These are phyloP conservation scores for Anolis sagrei DNA, from an alignment of 2,113 vertebrate genomes.

Conservation along the genomic window DNA sequence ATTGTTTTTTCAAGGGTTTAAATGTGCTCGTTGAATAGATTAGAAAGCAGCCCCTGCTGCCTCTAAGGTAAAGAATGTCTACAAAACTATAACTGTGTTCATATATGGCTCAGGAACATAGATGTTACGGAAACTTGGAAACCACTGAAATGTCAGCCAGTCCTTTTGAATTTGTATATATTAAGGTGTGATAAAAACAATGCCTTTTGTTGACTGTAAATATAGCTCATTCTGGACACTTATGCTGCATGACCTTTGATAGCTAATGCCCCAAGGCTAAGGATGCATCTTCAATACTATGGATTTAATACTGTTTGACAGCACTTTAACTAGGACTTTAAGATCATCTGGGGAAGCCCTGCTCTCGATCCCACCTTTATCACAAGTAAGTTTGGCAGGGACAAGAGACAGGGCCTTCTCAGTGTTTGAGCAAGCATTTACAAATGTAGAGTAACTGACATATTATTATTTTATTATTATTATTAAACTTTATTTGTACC, in stretches of 20 bases:
- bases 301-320: too few relatives aligned
- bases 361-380: too few relatives aligned
- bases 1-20: not conserved
- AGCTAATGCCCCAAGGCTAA: not conserved
- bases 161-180: not conserved
- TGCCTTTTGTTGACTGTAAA: not conserved
- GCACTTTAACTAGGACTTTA: too few relatives aligned
- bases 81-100: not conserved
- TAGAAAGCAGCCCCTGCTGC: not conserved
- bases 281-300: too few relatives aligned
- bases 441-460: too few relatives aligned
- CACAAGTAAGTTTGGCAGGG: too few relatives aligned
- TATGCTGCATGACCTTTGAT: not conserved
- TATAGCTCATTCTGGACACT: not conserved
- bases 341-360: too few relatives aligned
- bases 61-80: not conserved
- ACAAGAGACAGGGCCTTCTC: too few relatives aligned
- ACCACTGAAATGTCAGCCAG: not conserved
- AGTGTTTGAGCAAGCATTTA: too few relatives aligned
- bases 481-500: too few relatives aligned
- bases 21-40: not conserved
- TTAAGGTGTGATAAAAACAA: not conserved
- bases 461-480: too few relatives aligned
- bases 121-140: not conserved
- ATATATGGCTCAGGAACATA: not conserved